Evolutionary conservation across 2,113 vertebrate genomes (phyloP).

Genomic region (Tichodroma muraria): DNA sequence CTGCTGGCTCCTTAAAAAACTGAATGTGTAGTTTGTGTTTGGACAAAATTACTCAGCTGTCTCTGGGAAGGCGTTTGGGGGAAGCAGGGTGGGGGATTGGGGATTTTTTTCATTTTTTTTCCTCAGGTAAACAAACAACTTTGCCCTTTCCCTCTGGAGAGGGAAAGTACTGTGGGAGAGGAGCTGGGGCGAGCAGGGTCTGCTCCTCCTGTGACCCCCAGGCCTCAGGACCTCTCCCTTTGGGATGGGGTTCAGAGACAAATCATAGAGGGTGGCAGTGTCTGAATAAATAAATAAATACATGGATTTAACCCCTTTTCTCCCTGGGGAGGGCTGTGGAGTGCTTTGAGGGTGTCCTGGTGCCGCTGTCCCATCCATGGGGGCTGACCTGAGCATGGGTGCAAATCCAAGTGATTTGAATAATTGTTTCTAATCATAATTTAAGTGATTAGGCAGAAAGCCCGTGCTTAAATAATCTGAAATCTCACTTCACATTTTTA

Average conservation of each 20-base stretch:
- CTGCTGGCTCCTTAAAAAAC: not conserved
- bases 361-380: rapidly evolving
- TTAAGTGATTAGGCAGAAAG: not conserved
- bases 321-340: not conserved
- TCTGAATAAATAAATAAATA: not conserved
- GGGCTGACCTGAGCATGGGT: not conserved
- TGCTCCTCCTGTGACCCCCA: not conserved
- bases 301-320: not conserved
- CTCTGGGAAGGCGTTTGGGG: not conserved
- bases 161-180: not conserved
- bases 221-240: not conserved
- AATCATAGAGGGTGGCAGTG: not conserved
- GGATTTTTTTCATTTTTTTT: rapidly evolving
- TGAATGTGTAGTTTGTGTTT: not conserved
- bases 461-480: not conserved
- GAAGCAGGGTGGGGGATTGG: not conserved
- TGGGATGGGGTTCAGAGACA: not conserved
- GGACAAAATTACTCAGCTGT: not conserved
- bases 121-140: not conserved
- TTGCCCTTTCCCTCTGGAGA: not conserved
- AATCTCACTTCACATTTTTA: not conserved
- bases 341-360: not conserved
- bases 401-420: not conserved
- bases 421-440: not conserved
- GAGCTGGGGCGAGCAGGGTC: rapidly evolving